phyloP scores from a whole-genome alignment of 1,140 invertebrate species.

The Ridgeia piscesae region DNA sequence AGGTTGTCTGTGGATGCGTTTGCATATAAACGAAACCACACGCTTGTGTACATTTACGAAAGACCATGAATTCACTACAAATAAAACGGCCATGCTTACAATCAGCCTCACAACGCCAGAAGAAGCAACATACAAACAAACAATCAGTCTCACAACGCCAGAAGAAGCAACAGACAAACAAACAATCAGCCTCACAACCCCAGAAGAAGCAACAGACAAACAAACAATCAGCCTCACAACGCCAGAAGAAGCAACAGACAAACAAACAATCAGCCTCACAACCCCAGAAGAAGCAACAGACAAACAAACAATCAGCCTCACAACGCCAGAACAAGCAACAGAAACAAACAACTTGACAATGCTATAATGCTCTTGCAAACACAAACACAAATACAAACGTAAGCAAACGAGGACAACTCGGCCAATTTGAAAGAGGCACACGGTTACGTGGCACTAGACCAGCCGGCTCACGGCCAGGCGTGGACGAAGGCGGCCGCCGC shows the following conservation, averaged over 20 bases:
- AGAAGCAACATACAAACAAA: neutral
- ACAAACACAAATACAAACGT: too few species aligned
- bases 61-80: neutral
- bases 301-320: neutral
- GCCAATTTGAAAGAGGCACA: too few species aligned
- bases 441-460: neutral
- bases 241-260: neutral
- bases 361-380: neutral
- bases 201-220: neutral
- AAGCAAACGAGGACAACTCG: too few species aligned
- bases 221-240: neutral
- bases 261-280: neutral
- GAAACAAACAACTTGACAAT: neutral
- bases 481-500: neutral
- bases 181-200: too few species aligned
- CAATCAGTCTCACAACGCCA: too few species aligned
- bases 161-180: neutral
- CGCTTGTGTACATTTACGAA: neutral
- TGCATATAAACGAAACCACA: neutral
- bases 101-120: neutral
- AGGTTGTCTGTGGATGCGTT: neutral
- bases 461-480: neutral
- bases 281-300: too few species aligned
- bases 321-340: neutral
- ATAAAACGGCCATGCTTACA: neutral